Base-by-base conservation (phyloP, 2,797 vertebrate species). In the Lacerta agilis region DNA sequence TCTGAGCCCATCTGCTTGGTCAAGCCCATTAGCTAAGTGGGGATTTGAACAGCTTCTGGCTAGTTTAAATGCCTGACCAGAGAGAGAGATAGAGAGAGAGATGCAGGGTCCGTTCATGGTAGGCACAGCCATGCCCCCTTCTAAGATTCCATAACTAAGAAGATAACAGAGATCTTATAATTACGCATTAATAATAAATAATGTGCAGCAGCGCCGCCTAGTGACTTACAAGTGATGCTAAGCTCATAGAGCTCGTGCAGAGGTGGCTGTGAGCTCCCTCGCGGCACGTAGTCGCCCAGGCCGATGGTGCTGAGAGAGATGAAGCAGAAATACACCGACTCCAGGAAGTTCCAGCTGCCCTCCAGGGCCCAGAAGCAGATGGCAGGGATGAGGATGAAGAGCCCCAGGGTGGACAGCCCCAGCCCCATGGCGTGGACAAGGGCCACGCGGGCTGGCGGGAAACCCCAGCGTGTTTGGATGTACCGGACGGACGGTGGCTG, bases 271-370 rank as follows among this genome's bases (percentile, higher is more conserved):
- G 95, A 96, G 58, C 83, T 86, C 0, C 64, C 94, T 13, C 80
- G 43, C 0, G 97, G 96, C 76, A 97, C 87, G 86, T 96, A 94
- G 86, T 97, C 97, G 29, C 96, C 97, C 73, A 98, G 91, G 6
- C 98, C 97, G 0, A 98, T 96, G 15, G 98, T 98, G 94, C 97
- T 98, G 80, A 98, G 96, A 0, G 97, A 97, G 67, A 97, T 87
- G 8, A 98, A 98, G 91, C 98, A 98, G 94, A 97, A 98, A 84
- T 98, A 98, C 8, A 98, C 79, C 0, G 98, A 95, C 58, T 97
- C 97, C 88, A 97, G 88, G 91, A 97, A 97, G 92, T 92, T 97
- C 97, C 96, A 95, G 85, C 92, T 78, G 0, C 85, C 91, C 92
- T 97, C 97, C 43, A 97, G 0, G 1, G 84, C 71, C 86, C 95